These are phyloP conservation scores for Mercenaria mercenaria DNA, from an alignment of 1,140 invertebrate genomes.

Conservation along the genomic window DNA sequence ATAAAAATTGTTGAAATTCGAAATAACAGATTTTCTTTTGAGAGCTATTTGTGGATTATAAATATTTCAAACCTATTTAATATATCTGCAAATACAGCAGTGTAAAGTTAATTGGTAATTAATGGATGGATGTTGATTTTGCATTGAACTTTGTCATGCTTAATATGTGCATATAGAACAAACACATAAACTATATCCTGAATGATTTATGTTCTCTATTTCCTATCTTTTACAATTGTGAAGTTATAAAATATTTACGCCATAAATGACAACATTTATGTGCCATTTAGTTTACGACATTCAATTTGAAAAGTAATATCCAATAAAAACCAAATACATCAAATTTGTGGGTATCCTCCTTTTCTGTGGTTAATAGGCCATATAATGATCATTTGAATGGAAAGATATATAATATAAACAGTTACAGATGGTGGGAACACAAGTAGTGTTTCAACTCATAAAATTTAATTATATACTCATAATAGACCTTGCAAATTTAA, in stretches of 20 bases:
- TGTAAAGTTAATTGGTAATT: background rate
- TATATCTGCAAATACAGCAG: too few relatives aligned
- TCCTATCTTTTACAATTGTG: constrained; percentile 3
- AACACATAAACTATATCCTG: background rate
- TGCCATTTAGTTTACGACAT: constrained; percentile 23
- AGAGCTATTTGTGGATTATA: too few relatives aligned
- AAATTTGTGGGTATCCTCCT: background rate
- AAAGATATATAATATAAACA: constrained; percentile 3
- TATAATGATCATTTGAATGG: background rate
- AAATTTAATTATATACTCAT: background rate
- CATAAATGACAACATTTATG: constrained; percentile 42
- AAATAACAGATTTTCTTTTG: background rate
- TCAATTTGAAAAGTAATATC: constrained; percentile 19
- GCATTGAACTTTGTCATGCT: background rate
- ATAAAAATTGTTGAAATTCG: background rate
- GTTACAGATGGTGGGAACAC: constrained; percentile 10
- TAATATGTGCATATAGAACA: background rate
- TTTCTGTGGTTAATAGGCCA: constrained; percentile 30
- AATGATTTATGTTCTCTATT: constrained; percentile 7
- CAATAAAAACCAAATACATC: background rate
- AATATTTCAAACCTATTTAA: too few relatives aligned
- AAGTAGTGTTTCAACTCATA: background rate
- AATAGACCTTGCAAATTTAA: too few relatives aligned
- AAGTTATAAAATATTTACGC: constrained; percentile 36
- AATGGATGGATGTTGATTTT: background rate